Conservation (phyloP, 2,888 invertebrate genomes). For the Campopleginae sp. region DNA sequence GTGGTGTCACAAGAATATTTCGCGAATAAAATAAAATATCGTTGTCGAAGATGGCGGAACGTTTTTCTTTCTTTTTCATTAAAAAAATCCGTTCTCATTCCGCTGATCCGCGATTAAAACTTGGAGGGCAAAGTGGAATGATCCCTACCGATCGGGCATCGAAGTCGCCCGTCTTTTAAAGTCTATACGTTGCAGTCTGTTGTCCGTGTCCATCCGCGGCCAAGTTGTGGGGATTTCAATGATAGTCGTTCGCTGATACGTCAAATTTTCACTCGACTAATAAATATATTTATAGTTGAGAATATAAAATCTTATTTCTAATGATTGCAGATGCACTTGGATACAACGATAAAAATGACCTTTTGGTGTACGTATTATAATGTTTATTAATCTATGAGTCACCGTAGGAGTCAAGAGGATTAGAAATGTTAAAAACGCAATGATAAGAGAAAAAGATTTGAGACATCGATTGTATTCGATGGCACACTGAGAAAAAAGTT, state of each 20-base stretch:
- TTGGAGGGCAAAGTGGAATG: not conserved
- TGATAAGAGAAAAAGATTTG: too few relatives aligned
- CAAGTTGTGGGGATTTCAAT: constrained; percentile 62
- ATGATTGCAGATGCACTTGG: too few relatives aligned
- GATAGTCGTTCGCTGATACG: constrained; percentile 23
- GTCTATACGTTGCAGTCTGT: constrained; percentile 19
- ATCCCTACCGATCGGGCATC: constrained; percentile 76
- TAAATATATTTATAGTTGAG: not conserved
- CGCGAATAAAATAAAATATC: not conserved
- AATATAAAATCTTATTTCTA: not conserved
- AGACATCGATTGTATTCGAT: too few relatives aligned
- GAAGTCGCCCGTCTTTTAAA: constrained; percentile 77
- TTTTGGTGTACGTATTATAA: not conserved
- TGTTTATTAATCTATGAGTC: too few relatives aligned
- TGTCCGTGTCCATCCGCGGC: constrained; percentile 25
- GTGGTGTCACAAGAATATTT: not conserved
- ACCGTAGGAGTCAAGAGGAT: not conserved
- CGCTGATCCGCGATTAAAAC: not conserved
- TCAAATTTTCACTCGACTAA: constrained; percentile 20
- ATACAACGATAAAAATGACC: not conserved
- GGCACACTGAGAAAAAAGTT: too few relatives aligned
- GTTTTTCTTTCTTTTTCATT: not conserved
- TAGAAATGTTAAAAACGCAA: not conserved
- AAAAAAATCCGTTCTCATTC: not conserved
- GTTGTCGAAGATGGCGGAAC: not conserved